Percentiles rank a stretch among this genome's conserved stretches.
Conservation (phyloP, 2,888 invertebrate genomes). For the Drosophila fungiperda region DNA sequence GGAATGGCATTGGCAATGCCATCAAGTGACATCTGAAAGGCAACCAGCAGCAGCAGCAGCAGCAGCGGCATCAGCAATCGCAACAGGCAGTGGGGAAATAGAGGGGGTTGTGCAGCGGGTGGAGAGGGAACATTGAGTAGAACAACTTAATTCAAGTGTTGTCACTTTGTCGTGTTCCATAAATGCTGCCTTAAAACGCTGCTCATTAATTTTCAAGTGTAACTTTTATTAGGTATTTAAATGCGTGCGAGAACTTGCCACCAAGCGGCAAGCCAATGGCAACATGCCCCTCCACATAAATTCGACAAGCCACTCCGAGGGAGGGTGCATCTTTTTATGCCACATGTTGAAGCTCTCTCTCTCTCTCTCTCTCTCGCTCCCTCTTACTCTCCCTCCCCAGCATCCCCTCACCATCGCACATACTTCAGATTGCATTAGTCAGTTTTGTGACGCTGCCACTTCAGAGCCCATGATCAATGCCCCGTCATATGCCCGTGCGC, state of each 20-base stretch:
- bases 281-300: slow-evolving; percentile 78
- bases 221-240: slow-evolving; percentile 83
- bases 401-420: slow-evolving; percentile 62
- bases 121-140: slow-evolving; percentile 17
- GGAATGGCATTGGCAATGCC: slow-evolving; percentile 59
- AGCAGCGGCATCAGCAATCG: not conserved
- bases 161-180: slow-evolving; percentile 83
- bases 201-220: slow-evolving; percentile 85
- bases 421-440: slow-evolving; percentile 81
- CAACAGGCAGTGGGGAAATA: slow-evolving; percentile 7
- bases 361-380: not conserved
- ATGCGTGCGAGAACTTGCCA: slow-evolving; percentile 79
- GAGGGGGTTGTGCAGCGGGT: not conserved
- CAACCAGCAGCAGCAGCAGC: slow-evolving; percentile 33
- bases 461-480: slow-evolving; percentile 74
- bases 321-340: slow-evolving; percentile 53
- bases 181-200: slow-evolving; percentile 80
- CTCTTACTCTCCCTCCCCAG: slow-evolving; percentile 6
- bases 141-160: slow-evolving; percentile 83
- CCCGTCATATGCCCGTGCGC: slow-evolving; percentile 69
- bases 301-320: slow-evolving; percentile 54
- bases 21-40: slow-evolving; percentile 67
- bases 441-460: slow-evolving; percentile 65
- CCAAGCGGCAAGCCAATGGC: slow-evolving; percentile 74
- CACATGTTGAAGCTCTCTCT: slow-evolving; percentile 70